A percentile compares a stretch with the other conserved stretches of the same genome.
Evolutionary conservation across 1,140 invertebrate genomes (phyloP).

Genomic region (Euwallacea fornicatus): DNA sequence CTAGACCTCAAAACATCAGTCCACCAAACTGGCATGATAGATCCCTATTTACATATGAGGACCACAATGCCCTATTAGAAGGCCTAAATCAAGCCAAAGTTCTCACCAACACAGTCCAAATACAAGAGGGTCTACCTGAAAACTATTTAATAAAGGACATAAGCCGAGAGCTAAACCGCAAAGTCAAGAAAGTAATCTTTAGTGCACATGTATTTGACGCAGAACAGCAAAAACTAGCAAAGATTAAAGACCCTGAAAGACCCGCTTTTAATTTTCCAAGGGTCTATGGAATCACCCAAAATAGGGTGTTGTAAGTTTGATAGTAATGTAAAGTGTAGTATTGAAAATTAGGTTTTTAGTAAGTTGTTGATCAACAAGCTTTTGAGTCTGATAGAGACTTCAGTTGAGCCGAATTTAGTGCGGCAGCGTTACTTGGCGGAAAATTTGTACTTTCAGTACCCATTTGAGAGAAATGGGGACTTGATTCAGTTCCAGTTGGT

Average conservation of each 20-base stretch:
- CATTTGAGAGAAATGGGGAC: conserved; percentile 64
- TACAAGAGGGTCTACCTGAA: conserved; percentile 64
- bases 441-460: conserved; percentile 58
- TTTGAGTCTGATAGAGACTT: conserved; percentile 69
- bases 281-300: conserved; percentile 70
- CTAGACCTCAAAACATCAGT: conserved; percentile 39
- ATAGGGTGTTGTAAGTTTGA: conserved; percentile 67
- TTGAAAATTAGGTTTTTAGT: conserved; percentile 56
- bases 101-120: conserved; percentile 72
- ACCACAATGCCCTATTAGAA: conserved; percentile 67
- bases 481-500: conserved; percentile 65
- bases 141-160: conserved; percentile 56
- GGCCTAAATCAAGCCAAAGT: conserved; percentile 72
- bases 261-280: conserved; percentile 72
- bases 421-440: conserved; percentile 60
- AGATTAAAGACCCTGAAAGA: conserved; percentile 66
- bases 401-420: conserved; percentile 58
- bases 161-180: conserved; percentile 57
- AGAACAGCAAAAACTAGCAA: conserved; percentile 74
- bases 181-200: conserved; percentile 64
- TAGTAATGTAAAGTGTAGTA: background rate
- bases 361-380: conserved; percentile 69
- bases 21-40: conserved; percentile 61
- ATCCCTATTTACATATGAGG: conserved; percentile 61
- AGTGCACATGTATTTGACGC: conserved; percentile 77